These are phyloP conservation scores for Alauda arvensis DNA, from an alignment of 2,797 vertebrate genomes.

Conservation along the genomic window DNA sequence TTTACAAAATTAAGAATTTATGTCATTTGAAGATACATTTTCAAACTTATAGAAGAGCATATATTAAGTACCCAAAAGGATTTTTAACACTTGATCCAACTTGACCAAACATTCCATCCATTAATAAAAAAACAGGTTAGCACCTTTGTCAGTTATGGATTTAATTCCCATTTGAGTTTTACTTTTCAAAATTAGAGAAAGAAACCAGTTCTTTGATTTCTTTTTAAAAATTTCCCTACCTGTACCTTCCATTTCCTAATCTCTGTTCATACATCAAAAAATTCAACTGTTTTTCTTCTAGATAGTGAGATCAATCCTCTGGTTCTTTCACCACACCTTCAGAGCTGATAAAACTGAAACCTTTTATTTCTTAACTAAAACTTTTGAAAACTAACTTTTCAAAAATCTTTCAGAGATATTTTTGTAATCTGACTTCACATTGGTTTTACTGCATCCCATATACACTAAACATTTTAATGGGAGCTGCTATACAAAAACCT, in stretches of 20 bases:
- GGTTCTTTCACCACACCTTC: neutral
- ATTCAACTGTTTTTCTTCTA: neutral
- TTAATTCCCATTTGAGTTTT: neutral
- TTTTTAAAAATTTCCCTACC: neutral
- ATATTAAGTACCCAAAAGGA: neutral
- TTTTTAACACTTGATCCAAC: neutral
- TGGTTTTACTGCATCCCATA: neutral
- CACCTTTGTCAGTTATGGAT: rapidly evolving
- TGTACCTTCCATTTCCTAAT: neutral
- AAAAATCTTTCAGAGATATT: neutral
- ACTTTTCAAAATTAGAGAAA: neutral
- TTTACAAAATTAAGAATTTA: neutral
- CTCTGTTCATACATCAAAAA: neutral
- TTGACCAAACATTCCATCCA: neutral
- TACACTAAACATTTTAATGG: neutral
- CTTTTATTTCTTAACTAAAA: neutral
- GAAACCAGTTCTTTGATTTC: neutral
- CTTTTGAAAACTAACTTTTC: neutral
- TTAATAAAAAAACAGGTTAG: neutral
- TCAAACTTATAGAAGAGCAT: neutral
- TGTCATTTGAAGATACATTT: neutral
- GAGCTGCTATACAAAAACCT: neutral
- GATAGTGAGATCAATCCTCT: neutral
- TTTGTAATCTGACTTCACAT: neutral
- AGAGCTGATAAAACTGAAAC: neutral